Percentiles rank a stretch among this genome's conserved stretches.
phyloP scores from a whole-genome alignment of 2,797 vertebrate genomes.

The Fratercula arctica region DNA sequence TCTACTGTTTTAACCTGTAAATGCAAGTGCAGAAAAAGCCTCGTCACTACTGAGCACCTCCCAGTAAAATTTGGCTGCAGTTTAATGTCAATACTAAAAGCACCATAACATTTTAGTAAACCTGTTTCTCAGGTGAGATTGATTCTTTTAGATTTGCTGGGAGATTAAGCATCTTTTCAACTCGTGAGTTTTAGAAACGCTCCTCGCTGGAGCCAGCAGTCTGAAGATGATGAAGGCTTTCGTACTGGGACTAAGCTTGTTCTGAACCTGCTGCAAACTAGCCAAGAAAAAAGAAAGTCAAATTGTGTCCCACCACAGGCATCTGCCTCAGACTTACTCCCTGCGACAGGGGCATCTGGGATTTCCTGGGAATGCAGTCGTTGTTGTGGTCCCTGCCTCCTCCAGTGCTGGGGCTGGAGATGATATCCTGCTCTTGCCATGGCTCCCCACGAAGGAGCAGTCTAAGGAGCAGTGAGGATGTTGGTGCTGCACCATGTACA shows the following conservation, averaged over 20 bases:
- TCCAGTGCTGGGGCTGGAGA: neutral
- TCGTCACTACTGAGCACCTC: neutral
- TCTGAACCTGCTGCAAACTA: neutral
- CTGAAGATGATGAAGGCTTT: neutral
- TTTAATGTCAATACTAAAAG: neutral
- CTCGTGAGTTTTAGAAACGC: neutral
- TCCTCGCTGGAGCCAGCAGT: neutral
- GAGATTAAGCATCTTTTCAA: neutral
- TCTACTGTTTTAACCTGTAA: slow-evolving; percentile 44
- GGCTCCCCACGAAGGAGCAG: rapidly evolving
- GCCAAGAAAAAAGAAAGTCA: neutral
- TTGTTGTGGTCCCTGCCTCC: neutral
- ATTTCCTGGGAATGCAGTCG: neutral
- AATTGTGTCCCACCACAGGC: neutral
- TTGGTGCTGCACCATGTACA: rapidly evolving
- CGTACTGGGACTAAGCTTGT: rapidly evolving
- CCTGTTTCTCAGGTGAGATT: neutral
- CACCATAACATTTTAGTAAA: slow-evolving; percentile 3
- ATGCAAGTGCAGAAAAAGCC: slow-evolving; percentile 6
- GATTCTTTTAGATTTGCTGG: neutral
- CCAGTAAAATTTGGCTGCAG: neutral
- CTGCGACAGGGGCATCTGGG: neutral
- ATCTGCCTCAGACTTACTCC: neutral
- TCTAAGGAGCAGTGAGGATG: neutral
- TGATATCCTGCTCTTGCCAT: neutral